Conservation (phyloP, 2,888 invertebrate species). For the Adela reaumurella region DNA sequence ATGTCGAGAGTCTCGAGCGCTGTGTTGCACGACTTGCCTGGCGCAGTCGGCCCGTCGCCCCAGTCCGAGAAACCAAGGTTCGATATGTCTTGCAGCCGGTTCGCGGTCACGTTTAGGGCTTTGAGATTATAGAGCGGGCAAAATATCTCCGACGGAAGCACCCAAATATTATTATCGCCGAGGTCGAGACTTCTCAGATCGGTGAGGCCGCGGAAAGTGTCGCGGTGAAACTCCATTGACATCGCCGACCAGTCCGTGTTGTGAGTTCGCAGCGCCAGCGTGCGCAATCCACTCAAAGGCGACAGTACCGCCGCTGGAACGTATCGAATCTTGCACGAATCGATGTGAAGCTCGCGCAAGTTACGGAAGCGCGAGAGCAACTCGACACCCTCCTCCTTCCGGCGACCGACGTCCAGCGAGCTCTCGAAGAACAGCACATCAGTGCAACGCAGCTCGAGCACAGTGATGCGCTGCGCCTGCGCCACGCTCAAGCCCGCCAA, state of each 20-base stretch:
- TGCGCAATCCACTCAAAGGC: constrained; percentile 62
- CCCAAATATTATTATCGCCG: constrained; percentile 75
- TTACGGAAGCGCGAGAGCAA: constrained; percentile 62
- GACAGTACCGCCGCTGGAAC: constrained; percentile 68
- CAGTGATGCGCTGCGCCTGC: constrained; percentile 66
- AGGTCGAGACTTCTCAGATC: constrained; percentile 67
- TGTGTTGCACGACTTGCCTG: constrained; percentile 67
- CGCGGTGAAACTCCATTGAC: constrained; percentile 70
- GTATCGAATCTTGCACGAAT: constrained; percentile 73
- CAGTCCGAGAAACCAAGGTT: constrained; percentile 72
- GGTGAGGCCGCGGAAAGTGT: constrained; percentile 66
- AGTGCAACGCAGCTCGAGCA: constrained; percentile 66
- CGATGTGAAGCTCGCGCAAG: constrained; percentile 65
- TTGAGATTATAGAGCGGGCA: constrained; percentile 68
- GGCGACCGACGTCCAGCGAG: constrained; percentile 57
- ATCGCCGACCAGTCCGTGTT: constrained; percentile 79
- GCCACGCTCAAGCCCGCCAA: constrained; percentile 60
- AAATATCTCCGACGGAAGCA: constrained; percentile 66
- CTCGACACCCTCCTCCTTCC: constrained; percentile 51
- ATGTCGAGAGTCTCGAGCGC: constrained; percentile 68
- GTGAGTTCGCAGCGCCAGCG: constrained; percentile 67
- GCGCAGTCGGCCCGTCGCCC: constrained; percentile 63
- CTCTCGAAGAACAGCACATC: constrained; percentile 72
- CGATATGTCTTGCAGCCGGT: constrained; percentile 74
- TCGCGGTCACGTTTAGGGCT: constrained; percentile 69